A percentile compares a stretch with the other conserved stretches of the same genome.
Conservation (phyloP, 2,113 vertebrate genomes). For the Fregata magnificens region DNA sequence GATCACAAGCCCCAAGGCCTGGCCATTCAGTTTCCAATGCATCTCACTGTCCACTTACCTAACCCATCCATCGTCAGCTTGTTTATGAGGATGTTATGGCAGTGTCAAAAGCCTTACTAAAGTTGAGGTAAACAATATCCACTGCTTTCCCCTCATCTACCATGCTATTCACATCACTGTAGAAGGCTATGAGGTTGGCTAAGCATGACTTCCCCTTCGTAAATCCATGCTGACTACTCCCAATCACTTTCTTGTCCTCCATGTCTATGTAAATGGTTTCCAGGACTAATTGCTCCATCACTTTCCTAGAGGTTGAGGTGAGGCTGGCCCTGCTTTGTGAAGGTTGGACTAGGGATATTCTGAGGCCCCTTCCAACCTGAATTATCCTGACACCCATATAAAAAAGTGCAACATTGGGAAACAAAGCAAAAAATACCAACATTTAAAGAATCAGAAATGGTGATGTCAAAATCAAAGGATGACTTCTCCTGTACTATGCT, state of each 20-base stretch:
- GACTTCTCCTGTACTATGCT: background rate
- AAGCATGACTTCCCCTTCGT: background rate
- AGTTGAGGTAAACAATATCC: background rate
- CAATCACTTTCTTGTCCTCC: background rate
- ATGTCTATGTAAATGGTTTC: background rate
- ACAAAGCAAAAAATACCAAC: background rate
- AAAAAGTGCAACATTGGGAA: background rate
- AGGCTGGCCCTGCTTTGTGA: background rate
- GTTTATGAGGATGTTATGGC: background rate
- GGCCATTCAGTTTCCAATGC: background rate
- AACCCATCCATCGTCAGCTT: background rate
- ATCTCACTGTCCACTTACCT: background rate
- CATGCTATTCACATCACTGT: background rate
- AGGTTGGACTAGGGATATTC: background rate
- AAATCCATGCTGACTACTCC: background rate
- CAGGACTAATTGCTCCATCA: background rate
- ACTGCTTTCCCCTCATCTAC: background rate
- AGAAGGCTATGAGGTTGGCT: background rate
- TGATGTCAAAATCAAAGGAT: background rate
- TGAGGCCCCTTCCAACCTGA: background rate
- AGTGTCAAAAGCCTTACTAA: background rate
- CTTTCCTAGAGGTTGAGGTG: background rate
- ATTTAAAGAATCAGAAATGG: background rate
- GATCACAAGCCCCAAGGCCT: background rate
- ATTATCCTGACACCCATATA: background rate